Conservation (phyloP, 2,113 vertebrate species). For the Raphicerus campestris region DNA sequence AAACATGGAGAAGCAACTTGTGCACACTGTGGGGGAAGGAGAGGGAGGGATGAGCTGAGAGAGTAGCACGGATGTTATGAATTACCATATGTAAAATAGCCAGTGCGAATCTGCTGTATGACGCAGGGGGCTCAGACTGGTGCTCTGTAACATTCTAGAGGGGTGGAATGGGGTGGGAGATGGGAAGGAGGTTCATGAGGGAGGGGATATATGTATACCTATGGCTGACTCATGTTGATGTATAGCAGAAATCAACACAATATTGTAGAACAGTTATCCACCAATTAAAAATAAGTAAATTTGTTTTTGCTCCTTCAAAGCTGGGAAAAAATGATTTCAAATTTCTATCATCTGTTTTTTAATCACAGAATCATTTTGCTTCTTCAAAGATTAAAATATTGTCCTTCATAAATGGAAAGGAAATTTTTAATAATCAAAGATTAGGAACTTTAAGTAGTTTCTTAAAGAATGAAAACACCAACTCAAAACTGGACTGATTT, state of each 20-base stretch:
- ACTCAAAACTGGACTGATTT: background rate
- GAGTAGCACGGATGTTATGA: background rate
- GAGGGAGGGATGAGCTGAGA: background rate
- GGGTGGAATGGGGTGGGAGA: background rate
- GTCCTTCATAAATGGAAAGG: background rate
- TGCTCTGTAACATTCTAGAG: background rate
- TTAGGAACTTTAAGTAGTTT: constrained; percentile 19
- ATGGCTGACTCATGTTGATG: background rate
- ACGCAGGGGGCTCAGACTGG: background rate
- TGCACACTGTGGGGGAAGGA: background rate
- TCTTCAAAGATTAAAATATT: constrained; percentile 45
- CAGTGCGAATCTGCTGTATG: background rate
- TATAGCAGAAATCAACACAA: background rate
- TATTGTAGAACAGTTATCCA: background rate
- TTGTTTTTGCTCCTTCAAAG: constrained; percentile 33
- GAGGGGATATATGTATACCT: background rate
- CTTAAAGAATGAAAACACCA: background rate
- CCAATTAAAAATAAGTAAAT: background rate
- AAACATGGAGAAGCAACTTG: background rate
- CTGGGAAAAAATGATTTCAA: background rate
- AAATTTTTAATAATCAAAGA: constrained; percentile 27
- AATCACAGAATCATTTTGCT: background rate
- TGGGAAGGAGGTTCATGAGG: background rate
- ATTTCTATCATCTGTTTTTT: constrained; percentile 35
- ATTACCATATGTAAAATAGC: background rate